Base-by-base conservation (phyloP, 2,888 invertebrate genomes). In the Drosophila neonasuta region DNA sequence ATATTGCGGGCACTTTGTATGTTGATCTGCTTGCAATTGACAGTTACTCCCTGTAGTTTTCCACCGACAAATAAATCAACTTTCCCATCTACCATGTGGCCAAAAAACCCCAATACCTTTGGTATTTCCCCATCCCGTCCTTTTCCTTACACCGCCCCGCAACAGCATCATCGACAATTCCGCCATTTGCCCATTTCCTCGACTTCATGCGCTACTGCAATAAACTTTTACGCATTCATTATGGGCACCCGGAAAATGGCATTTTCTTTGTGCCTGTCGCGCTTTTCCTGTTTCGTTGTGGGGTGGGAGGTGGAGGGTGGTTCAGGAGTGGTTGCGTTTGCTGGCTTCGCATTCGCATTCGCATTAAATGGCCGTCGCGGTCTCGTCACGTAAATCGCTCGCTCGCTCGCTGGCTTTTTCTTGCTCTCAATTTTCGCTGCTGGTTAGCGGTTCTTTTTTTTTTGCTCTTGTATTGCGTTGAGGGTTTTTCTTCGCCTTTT, bases 211-310 rank as follows among this genome's bases (percentile, higher is more conserved):
- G 42, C 50, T 17, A 78, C 61, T 63, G 76, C 71, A 79, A 83
- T 86, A 84, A 86, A 82, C 72, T 86, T 82, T 85, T 81, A 84
- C 87, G 87, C 87, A 86, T 82, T 82, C 87, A 82, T 86, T 82
- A 82, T 71, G 79, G 67, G 64, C 77, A 74, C 64, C 76, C 79
- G 79, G 86, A 80, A 81, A 86, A 86, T 86, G 81, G 73, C 79
- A 76, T 74, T 80, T 77, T 69, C 81, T 86, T 84, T 86, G 84
- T 83, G 79, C 60, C 62, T 67, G 52, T 57, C 70, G 73, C 68
- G 68, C 64, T 78, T 79, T 85, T 74, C 77, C 68, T n/a, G 74
- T 59, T 71, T 69, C 67, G 58, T 48, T n/a, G 11, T 13, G 6
- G 10, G 15, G 11, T 4, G 30, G 10, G 39, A 24, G 24, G 24